A percentile compares a stretch with the other conserved stretches of the same genome.
Evolutionary conservation across 2,888 invertebrate genomes (phyloP).

Genomic region (Drosophila formosana): DNA sequence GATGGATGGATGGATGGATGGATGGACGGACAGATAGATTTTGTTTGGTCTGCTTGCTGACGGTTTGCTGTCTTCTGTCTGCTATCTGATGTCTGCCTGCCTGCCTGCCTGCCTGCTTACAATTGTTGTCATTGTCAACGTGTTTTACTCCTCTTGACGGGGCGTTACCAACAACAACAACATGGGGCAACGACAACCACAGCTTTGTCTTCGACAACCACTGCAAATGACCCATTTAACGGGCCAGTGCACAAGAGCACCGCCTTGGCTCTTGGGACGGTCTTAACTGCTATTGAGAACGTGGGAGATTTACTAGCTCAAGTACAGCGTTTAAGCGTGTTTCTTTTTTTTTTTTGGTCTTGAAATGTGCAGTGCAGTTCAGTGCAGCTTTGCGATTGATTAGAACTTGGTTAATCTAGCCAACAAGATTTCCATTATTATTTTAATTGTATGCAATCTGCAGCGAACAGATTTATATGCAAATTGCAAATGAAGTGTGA

Average conservation of each 20-base stretch:
- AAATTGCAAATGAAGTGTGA: conserved; percentile 70
- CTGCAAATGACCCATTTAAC: conserved; percentile 78
- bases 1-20: conserved; percentile 58
- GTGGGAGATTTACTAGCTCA: conserved; percentile 65
- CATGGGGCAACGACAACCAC: conserved; percentile 43
- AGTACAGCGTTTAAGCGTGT: conserved; percentile 34
- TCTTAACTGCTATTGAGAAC: conserved; percentile 64
- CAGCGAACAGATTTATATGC: conserved; percentile 52
- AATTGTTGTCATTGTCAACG: conserved; percentile 79
- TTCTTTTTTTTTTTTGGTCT: conserved; percentile 16
- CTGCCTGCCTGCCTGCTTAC: conserved; percentile 61
- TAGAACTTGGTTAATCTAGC: conserved; percentile 45
- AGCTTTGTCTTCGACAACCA: conserved; percentile 71
- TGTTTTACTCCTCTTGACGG: conserved; percentile 62
- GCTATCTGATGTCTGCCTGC: conserved; percentile 9
- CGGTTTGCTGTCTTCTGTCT: not conserved
- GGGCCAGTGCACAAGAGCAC: conserved; percentile 69
- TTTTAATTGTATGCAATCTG: conserved; percentile 26
- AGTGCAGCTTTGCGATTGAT: conserved; percentile 35
- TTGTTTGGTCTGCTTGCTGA: conserved; percentile 43
- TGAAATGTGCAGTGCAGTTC: conserved; percentile 23
- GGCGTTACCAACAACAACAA: conserved; percentile 48
- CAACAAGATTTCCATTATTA: conserved; percentile 40
- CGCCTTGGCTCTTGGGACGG: conserved; percentile 39
- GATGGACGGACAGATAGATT: conserved; percentile 6